Base-by-base conservation (phyloP, 1,140 invertebrate species). In the Drosophila pandora region DNA sequence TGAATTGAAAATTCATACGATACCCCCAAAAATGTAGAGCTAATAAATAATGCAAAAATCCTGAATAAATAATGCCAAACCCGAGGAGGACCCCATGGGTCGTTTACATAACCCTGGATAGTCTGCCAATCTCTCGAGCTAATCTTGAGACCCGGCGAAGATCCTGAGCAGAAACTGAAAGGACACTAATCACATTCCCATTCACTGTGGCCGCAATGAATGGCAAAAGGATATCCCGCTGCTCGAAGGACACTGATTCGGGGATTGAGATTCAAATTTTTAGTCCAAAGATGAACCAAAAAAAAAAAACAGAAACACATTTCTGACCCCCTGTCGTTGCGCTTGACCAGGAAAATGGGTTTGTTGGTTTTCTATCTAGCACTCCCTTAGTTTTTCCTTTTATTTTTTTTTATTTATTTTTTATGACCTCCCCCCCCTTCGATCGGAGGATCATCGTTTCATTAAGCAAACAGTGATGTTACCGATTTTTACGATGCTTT, bases 341-440 rank as follows among this genome's bases (percentile, higher is more conserved):
- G 78, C 82, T 87, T 85, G 82, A 85, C 82, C 82, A 82, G 63
- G 50, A 39, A 80, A 88, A 82, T 81, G 69, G 70, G 68, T 75
- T 85, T 81, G 82, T 85, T 81, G 77, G 78, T 87, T 85, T 81
- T 32, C 25, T 28, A 70, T 63, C 17, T 25, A 39, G 25, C 13
- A 25, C 43, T 37, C 34, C 34, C 34, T 9, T 21, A 22, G 21
- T 12, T 41, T 39, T 69, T 25, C 3, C 21, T 41, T 21, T 22
- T 13, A 21, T 47, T 41, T 43, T 21, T 43, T 12, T 37, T 10
- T 10, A 12, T 37, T 8, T 8, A 30, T 64, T 55, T 76, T 83
- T 85, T 72, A 85, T 85, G 83, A 87, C 82, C 81, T 48, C 70
- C 63, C 10, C 30, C 30, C 12, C 21, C 21, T 13, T 2, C 10